A percentile compares a stretch with the other conserved stretches of the same genome.
Evolutionary conservation across 2,113 vertebrate species (phyloP).

Genomic region (Neogale vison): DNA sequence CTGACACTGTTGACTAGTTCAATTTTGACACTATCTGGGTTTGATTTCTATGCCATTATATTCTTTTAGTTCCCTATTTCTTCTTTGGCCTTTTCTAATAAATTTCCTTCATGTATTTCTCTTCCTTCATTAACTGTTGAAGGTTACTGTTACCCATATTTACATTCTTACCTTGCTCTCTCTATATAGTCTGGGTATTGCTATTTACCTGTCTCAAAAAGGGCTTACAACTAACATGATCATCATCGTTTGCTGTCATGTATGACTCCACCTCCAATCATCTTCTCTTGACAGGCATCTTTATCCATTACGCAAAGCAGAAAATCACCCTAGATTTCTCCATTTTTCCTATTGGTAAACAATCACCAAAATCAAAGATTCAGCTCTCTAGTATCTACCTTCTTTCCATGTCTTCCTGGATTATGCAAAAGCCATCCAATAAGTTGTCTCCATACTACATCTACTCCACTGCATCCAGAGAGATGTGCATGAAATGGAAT

Average conservation of each 20-base stretch:
- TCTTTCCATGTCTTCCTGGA: neutral
- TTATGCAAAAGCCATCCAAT: neutral
- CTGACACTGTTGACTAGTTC: neutral
- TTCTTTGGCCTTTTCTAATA: conserved; percentile 43
- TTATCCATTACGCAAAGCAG: neutral
- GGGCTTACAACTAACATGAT: neutral
- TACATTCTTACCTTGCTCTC: neutral
- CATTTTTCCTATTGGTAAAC: neutral
- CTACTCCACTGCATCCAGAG: neutral
- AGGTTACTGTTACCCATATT: neutral
- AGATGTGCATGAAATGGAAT: neutral
- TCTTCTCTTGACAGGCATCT: neutral
- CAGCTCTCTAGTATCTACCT: neutral
- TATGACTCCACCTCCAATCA: neutral
- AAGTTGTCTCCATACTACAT: neutral
- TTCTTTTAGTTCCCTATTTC: neutral
- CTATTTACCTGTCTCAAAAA: neutral
- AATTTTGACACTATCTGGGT: conserved; percentile 1
- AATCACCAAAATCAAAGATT: neutral
- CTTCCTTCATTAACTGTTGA: conserved; percentile 7
- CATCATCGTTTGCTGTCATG: neutral
- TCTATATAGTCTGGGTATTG: neutral
- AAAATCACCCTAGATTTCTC: neutral
- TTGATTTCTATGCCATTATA: neutral
- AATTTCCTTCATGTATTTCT: conserved; percentile 4